Evolutionary conservation across 2,888 invertebrate species (phyloP).

Genomic region (Mythimna ferrago): DNA sequence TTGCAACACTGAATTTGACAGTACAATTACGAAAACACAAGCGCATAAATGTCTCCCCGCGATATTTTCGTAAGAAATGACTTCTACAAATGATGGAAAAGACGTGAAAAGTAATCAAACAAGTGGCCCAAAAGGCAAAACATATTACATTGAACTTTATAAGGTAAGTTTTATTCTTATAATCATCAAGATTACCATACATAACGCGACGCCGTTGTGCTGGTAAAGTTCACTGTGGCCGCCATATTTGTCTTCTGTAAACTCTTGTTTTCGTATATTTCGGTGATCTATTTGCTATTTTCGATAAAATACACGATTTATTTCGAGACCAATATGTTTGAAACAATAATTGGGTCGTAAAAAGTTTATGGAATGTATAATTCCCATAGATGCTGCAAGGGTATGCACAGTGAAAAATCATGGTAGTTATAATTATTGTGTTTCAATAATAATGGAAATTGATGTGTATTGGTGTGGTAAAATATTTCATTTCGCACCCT

Average conservation of each 20-base stretch:
- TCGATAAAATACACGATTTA: constrained; percentile 31
- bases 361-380: constrained; percentile 8
- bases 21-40: constrained; percentile 90
- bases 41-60: constrained; percentile 91
- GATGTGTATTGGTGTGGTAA: constrained; percentile 21
- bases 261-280: constrained; percentile 87
- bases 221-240: constrained; percentile 85
- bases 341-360: constrained; percentile 5
- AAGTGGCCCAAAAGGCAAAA: constrained; percentile 87
- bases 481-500: constrained; percentile 5
- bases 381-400: constrained; percentile 37
- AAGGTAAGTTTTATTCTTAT: constrained; percentile 85
- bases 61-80: constrained; percentile 91
- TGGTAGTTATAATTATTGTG: constrained; percentile 39
- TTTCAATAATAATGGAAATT: constrained; percentile 37
- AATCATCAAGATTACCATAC: constrained; percentile 65
- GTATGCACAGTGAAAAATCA: constrained; percentile 49
- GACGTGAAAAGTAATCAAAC: constrained; percentile 89
- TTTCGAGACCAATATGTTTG: constrained; percentile 10
- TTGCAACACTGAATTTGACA: constrained; percentile 87
- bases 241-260: constrained; percentile 88
- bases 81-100: constrained; percentile 91
- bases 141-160: constrained; percentile 88
- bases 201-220: constrained; percentile 85
- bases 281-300: constrained; percentile 62